Evolutionary conservation across 2,113 vertebrate genomes (phyloP), one percentile per base, ranked within the genome.

Genomic region (Camelus bactrianus): DNA sequence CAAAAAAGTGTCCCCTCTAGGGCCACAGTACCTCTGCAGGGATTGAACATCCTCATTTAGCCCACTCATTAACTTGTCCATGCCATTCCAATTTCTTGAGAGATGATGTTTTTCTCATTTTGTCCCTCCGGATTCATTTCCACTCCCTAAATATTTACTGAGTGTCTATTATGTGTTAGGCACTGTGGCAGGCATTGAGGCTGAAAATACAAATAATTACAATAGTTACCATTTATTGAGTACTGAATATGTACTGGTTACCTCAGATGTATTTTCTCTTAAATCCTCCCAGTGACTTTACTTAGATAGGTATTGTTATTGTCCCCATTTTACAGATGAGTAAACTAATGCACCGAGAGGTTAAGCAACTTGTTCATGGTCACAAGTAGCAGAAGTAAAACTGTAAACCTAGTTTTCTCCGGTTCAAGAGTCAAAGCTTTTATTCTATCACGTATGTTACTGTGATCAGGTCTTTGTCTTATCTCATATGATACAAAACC

Each of bases 81-180:
- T 8, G 69, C 54, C n/a, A 73, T 69, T 93, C n/a, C 62, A 95
- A 7, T 81, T 22, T 92, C 42, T 85, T 5, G 28, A 89, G 79
- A 42, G 28, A 42, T 75, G 50, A 35, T 95, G 50, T 69, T 93
- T 93, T 89, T 14, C 62, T 91, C 86, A 64, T 64, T 77, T 88
- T 75, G 19, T 56, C 24, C n/a, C 28, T 73, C 35, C 26, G 93
- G 5, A 16, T 92, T 96, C 20, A 88, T 2, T 65, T 94, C 50
- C 30, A 93, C 32, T 88, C 35, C 85, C 50, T 94, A 76, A 93
- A 93, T 93, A 89, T 90, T 97, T 88, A 75, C 58, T 65, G 52
- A 93, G 11, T 22, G 65, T 95, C 56, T 96, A 87, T 92, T 80
- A 54, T 56, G 5, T 90, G 24, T 56, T 52, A 85, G 60, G 12